phyloP scores from a whole-genome alignment of 2,888 invertebrate genomes.

The Coenonympha arcania region DNA sequence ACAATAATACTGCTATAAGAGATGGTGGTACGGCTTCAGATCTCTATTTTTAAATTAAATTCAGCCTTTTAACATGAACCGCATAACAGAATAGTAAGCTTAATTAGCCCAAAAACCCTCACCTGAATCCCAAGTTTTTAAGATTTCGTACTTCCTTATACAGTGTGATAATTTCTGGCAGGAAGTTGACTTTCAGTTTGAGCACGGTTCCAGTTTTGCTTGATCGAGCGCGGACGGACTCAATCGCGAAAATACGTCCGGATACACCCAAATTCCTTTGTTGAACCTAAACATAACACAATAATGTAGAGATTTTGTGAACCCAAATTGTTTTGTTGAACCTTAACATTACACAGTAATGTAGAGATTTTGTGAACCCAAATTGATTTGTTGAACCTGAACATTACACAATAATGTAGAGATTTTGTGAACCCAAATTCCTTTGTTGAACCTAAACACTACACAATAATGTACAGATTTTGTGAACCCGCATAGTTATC shows the following conservation, averaged over 20 bases:
- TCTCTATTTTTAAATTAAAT: too few relatives aligned
- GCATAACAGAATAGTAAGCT: not conserved
- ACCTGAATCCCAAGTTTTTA: slow-evolving; percentile 92
- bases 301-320: not conserved
- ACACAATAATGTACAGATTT: not conserved
- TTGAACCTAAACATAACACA: slow-evolving; percentile 75
- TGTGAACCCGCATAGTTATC: too few relatives aligned
- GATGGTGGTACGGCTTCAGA: too few relatives aligned
- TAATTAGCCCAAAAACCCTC: slow-evolving; percentile 7
- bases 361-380: not conserved
- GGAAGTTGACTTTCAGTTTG: slow-evolving; percentile 93
- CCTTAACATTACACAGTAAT: slow-evolving; percentile 44
- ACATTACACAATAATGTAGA: not conserved
- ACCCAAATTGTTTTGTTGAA: too few relatives aligned
- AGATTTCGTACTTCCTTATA: slow-evolving; percentile 98
- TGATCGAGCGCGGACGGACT: slow-evolving; percentile 83
- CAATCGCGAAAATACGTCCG: slow-evolving; percentile 95
- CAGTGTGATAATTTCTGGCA: slow-evolving; percentile 97
- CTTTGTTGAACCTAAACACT: slow-evolving; percentile 82
- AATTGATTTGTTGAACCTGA: slow-evolving; percentile 88
- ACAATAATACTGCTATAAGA: too few relatives aligned
- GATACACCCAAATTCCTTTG: slow-evolving; percentile 94
- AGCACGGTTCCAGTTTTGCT: slow-evolving; percentile 88
- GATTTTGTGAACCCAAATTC: too few relatives aligned
- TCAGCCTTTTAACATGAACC: not conserved